Evolutionary conservation across 2,888 invertebrate species (phyloP).

Genomic region (Ommatoiulus sabulosus): DNA sequence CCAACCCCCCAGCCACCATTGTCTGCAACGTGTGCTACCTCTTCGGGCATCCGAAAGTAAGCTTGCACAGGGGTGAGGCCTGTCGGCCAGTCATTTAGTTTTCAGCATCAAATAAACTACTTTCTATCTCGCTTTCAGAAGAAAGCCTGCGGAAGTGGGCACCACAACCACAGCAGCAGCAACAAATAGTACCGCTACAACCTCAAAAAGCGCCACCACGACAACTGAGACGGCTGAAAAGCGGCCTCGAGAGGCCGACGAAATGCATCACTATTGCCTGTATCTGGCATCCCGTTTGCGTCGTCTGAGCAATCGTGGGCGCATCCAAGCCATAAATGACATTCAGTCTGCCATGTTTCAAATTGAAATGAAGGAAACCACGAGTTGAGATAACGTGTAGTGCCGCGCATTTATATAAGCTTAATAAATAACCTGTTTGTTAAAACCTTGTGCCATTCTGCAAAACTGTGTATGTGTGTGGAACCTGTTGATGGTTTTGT

Average conservation of each 20-base stretch:
- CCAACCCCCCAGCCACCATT: constrained; percentile 35
- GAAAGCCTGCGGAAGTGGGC: constrained; percentile 13
- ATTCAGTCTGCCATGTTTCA: constrained; percentile 48
- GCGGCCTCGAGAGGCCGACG: constrained; percentile 14
- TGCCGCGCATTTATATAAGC: not conserved
- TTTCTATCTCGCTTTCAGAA: not conserved
- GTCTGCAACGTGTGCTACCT: constrained; percentile 39
- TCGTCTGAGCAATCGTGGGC: not conserved
- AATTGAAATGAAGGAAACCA: constrained; percentile 44
- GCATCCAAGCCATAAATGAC: constrained; percentile 47
- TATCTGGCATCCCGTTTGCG: constrained; percentile 38
- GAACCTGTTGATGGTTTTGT: not conserved
- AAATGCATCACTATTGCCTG: constrained; percentile 41
- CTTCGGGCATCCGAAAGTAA: constrained; percentile 42
- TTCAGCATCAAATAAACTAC: not conserved
- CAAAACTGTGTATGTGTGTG: not conserved
- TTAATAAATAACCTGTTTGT: constrained; percentile 38
- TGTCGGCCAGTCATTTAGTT: not conserved
- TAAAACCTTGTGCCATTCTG: not conserved
- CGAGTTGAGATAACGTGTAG: constrained; percentile 39
- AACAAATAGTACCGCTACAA: constrained; percentile 37
- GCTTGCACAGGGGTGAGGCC: not conserved
- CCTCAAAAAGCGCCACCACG: constrained; percentile 3
- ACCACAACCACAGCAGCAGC: not conserved
- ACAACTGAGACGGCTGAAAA: constrained; percentile 1